Evolutionary conservation across 2,113 vertebrate species (phyloP).

Genomic region (Chlamydotis undulata): DNA sequence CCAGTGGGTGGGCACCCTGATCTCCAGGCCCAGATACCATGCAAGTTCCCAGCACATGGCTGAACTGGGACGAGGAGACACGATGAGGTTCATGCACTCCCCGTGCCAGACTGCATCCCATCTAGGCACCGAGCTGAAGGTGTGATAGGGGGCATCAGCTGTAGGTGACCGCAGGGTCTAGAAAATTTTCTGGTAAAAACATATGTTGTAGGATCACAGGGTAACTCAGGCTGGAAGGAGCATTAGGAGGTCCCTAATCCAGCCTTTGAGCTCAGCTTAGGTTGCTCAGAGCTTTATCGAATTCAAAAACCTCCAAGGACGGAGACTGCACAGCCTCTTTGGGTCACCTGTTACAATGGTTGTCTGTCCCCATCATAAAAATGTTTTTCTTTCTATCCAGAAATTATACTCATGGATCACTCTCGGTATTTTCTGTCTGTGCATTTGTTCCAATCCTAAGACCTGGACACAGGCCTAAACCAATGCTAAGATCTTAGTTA

Average conservation of each 20-base stretch:
- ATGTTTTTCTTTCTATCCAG: background rate
- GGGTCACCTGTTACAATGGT: rapidly evolving
- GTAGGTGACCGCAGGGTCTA: background rate
- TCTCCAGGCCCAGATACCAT: background rate
- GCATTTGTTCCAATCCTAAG: background rate
- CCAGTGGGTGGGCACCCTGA: background rate
- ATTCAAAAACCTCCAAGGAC: background rate
- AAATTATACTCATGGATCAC: background rate
- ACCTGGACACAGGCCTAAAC: background rate
- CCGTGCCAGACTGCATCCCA: background rate
- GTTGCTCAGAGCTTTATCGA: background rate
- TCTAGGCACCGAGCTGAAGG: background rate
- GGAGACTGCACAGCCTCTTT: background rate
- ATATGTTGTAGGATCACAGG: background rate
- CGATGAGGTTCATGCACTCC: background rate
- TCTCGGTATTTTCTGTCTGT: background rate
- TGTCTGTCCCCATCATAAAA: background rate
- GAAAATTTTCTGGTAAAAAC: background rate
- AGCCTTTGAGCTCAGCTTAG: background rate
- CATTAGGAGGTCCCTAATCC: background rate
- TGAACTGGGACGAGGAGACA: background rate
- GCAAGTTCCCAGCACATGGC: background rate
- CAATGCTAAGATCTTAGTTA: background rate
- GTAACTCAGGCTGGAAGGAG: background rate
- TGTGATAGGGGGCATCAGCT: background rate